Evolutionary conservation across 2,797 vertebrate genomes (phyloP).

Genomic region (Macroramphosus scolopax): DNA sequence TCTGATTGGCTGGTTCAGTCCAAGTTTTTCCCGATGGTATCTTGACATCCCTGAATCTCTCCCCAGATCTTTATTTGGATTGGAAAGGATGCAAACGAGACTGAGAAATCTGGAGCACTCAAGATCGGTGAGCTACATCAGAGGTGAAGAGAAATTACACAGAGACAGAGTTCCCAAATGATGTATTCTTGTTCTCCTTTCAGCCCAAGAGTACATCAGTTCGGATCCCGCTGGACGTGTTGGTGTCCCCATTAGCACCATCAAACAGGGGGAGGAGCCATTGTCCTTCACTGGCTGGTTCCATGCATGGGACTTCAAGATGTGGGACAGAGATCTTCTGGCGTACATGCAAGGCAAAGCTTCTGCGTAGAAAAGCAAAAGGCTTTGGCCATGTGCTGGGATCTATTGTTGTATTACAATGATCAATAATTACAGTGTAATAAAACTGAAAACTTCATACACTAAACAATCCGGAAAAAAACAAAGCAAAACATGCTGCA

Average conservation of each 20-base stretch:
- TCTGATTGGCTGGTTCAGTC: too few species aligned
- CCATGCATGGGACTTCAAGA: slow-evolving; percentile 72
- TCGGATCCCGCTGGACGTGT: slow-evolving; percentile 69
- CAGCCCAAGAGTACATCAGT: slow-evolving; percentile 73
- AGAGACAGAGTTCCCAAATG: too few species aligned
- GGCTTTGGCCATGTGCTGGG: too few species aligned
- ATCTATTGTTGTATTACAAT: too few species aligned
- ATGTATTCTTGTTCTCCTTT: slow-evolving; percentile 17
- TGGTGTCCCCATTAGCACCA: slow-evolving; percentile 50
- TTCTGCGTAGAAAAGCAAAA: too few species aligned
- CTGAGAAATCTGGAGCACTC: slow-evolving; percentile 61
- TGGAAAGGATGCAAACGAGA: slow-evolving; percentile 75
- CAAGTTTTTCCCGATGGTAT: too few species aligned
- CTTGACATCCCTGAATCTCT: too few species aligned
- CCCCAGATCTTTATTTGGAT: slow-evolving; percentile 76
- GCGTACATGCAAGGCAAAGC: slow-evolving; percentile 25
- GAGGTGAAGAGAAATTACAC: background rate
- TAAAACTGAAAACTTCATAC: too few species aligned
- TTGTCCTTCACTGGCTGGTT: slow-evolving; percentile 78
- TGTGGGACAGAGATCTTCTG: slow-evolving; percentile 66
- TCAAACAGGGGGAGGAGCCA: slow-evolving; percentile 74
- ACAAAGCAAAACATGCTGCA: background rate
- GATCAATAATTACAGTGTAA: too few species aligned
- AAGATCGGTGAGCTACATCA: slow-evolving; percentile 65
- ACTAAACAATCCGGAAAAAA: background rate